Conservation (phyloP, 1,140 invertebrate species). For the Trypoxylus dichotomus region DNA sequence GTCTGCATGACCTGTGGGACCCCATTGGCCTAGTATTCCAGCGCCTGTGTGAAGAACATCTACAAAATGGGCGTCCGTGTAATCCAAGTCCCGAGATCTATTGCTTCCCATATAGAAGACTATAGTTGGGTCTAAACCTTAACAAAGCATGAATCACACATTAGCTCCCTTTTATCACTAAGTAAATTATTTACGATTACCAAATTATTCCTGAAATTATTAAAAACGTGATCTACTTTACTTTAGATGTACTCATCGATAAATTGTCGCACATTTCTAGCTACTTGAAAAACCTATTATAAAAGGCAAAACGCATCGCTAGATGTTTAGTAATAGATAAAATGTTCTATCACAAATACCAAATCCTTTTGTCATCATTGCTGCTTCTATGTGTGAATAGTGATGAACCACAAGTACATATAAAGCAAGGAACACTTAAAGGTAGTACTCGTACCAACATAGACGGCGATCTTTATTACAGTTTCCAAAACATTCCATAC, state of each 20-base stretch:
- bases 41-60: conserved; percentile 88
- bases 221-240: no score
- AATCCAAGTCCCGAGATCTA: conserved; percentile 78
- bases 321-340: no score
- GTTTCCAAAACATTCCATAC: conserved; percentile 32
- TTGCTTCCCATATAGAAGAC: conserved; percentile 80
- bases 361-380: no score
- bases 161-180: not conserved
- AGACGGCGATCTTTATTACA: not conserved
- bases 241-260: no score
- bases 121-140: conserved; percentile 80
- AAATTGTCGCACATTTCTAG: no score
- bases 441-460: not conserved
- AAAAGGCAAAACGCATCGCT: no score
- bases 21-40: conserved; percentile 81
- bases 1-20: conserved; percentile 83
- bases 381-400: no score
- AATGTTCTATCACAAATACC: no score
- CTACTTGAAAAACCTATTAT: no score
- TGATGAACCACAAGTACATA: no score
- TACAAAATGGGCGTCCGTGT: conserved; percentile 82
- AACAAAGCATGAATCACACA: conserved; percentile 29
- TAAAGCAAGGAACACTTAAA: not conserved
- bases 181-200: not conserved
- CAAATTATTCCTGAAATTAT: no score